phyloP scores from a whole-genome alignment of 2,888 invertebrate genomes.

The Agrotis exclamationis region DNA sequence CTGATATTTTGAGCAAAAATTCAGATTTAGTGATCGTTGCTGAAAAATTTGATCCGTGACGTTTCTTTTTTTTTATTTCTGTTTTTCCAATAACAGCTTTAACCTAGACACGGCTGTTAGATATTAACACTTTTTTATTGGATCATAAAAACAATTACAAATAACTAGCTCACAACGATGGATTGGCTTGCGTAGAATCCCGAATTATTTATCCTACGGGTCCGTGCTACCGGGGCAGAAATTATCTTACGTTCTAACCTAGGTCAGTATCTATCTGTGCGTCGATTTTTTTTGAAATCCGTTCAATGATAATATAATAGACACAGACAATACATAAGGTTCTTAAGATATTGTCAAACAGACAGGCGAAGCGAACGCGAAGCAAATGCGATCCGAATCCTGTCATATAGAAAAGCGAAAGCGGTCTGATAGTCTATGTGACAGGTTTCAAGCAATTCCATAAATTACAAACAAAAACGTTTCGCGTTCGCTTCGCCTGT shows the following conservation, averaged over 20 bases:
- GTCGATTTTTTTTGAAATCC: background rate
- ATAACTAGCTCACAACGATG: background rate
- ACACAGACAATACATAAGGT: too few relatives aligned
- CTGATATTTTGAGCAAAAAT: background rate
- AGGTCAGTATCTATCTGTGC: background rate
- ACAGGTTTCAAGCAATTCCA: too few relatives aligned
- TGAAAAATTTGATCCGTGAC: constrained; percentile 12
- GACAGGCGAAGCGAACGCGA: too few relatives aligned
- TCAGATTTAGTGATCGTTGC: constrained; percentile 7
- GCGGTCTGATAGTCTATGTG: too few relatives aligned
- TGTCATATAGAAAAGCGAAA: too few relatives aligned
- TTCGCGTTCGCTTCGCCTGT: too few relatives aligned
- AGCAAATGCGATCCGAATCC: too few relatives aligned
- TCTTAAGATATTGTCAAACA: too few relatives aligned
- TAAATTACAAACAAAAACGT: too few relatives aligned
- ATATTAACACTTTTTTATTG: background rate
- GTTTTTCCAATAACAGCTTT: background rate
- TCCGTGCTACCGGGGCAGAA: background rate
- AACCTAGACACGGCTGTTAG: background rate
- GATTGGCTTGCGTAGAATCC: background rate
- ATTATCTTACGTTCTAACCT: background rate
- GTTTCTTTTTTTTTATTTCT: constrained; percentile 5
- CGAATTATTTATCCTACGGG: background rate
- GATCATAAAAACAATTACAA: background rate
- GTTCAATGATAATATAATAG: too few relatives aligned